A percentile compares a stretch with the other conserved stretches of the same genome.
Conservation (phyloP, 2,113 vertebrate species). For the Cromileptes altivelis region DNA sequence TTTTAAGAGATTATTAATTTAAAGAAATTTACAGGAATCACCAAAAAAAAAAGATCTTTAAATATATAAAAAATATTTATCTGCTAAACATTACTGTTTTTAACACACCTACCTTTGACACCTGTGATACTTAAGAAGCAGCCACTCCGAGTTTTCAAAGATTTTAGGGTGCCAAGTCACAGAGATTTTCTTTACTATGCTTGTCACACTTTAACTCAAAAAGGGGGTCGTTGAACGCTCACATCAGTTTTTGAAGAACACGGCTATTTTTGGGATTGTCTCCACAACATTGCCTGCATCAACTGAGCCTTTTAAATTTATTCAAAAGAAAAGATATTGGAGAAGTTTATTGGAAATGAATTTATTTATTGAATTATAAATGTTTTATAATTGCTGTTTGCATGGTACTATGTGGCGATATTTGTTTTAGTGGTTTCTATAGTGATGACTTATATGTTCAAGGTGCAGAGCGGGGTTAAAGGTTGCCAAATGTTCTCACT, state of each 20-base stretch:
- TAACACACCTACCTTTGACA: slow-evolving; percentile 66
- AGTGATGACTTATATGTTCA: slow-evolving; percentile 76
- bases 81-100: slow-evolving; percentile 43
- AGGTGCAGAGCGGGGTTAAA: slow-evolving; percentile 40
- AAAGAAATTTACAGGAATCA: slow-evolving; percentile 21
- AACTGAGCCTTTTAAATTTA: slow-evolving; percentile 85
- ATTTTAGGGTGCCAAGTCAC: slow-evolving; percentile 52
- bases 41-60: slow-evolving; percentile 50
- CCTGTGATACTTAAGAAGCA: slow-evolving; percentile 35
- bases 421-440: slow-evolving; percentile 84
- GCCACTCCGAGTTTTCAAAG: slow-evolving; percentile 63
- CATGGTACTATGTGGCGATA: slow-evolving; percentile 85
- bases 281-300: slow-evolving; percentile 83
- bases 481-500: slow-evolving; percentile 36
- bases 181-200: slow-evolving; percentile 45
- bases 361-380: slow-evolving; percentile 76
- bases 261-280: slow-evolving; percentile 66
- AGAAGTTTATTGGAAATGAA: slow-evolving; percentile 70
- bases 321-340: slow-evolving; percentile 66
- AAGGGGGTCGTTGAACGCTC: slow-evolving; percentile 43
- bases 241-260: slow-evolving; percentile 56
- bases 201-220: slow-evolving; percentile 24
- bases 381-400: slow-evolving; percentile 85
- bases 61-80: slow-evolving; percentile 42
- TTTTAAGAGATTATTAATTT: slow-evolving; percentile 44